Evolutionary conservation across 2,113 vertebrate species (phyloP).

Genomic region (Heterotilapia buettikoferi): DNA sequence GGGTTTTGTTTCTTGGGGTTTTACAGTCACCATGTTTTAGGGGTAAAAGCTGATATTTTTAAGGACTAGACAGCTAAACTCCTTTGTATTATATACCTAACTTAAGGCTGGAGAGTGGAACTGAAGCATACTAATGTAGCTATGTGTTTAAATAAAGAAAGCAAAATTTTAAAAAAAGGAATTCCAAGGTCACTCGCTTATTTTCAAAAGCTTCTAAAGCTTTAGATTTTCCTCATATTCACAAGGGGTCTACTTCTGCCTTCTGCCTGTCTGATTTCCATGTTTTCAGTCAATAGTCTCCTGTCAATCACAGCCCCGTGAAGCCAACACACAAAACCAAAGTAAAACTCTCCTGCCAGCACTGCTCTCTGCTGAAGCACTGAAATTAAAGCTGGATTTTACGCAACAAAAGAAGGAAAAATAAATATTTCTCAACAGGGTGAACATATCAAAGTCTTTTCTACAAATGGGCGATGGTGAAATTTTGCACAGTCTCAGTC

Average conservation of each 20-base stretch:
- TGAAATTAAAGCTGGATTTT: not conserved
- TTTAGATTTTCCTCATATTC: not conserved
- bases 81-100: not conserved
- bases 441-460: not conserved
- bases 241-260: not conserved
- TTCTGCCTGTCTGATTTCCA: constrained; percentile 1
- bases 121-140: not conserved
- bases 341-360: not conserved
- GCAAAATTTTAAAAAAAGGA: not conserved
- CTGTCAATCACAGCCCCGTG: not conserved
- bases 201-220: constrained; percentile 8
- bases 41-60: not conserved
- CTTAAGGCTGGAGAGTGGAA: not conserved
- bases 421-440: not conserved
- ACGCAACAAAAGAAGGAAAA: not conserved
- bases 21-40: not conserved
- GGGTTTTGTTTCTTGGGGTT: not conserved
- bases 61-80: not conserved
- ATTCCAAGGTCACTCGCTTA: constrained; percentile 18
- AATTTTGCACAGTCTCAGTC: not conserved
- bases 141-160: not conserved
- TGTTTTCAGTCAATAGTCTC: constrained; percentile 16
- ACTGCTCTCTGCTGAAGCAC: not conserved
- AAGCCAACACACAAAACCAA: not conserved
- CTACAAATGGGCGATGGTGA: not conserved